Base-by-base conservation (phyloP, 2,797 vertebrate genomes). In the Anisognathus igniventris region DNA sequence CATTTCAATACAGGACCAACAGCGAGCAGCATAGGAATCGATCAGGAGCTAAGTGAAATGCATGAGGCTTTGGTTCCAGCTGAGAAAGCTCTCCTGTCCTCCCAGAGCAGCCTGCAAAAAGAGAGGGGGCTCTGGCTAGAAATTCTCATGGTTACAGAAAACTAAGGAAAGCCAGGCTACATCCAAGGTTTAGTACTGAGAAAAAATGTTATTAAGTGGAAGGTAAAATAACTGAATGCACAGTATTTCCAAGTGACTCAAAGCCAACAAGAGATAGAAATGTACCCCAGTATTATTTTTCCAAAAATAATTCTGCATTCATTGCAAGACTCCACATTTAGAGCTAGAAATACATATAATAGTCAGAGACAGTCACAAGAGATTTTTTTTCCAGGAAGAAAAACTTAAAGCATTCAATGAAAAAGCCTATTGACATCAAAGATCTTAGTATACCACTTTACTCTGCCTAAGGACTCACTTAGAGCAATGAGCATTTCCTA, bases 31-130 rank as follows among this genome's bases (percentile, higher is more conserved):
- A 91, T 75, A 42, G 81, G 92, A 90, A 97, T 97, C 87, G 22
- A 96, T 97, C 75, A 88, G 8, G 72, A 91, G 62, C 70, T 86
- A 95, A 97, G 90, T 95, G 85, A 93, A 96, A 96, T 93, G 76
- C 79, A 96, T 75, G 94, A 89, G 92, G 68, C 51, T 90, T 31
- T 81, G 87, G 40, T 60, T 95, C 56, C 53, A 75, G 91, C 79
- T 44, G 58, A 87, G 79, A 90, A 83, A 86, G 39, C 53, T 85
- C 86, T 84, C 33, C 56, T 56, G 68, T 42, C 84, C 68, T 90
- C 57, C 81, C 70, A 42, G 30, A 48, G 50, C 33, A 94, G 50
- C 13, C 24, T 42, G 56, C 21, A 86, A 6, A 74, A 88, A 51
- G 2, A 64, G 14, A 87, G 61, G 12, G 51, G 61, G 47, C 12